Evolutionary conservation across 2,888 invertebrate species (phyloP), one percentile per base, ranked within the genome.

Genomic region (Platerodrilus igneus): DNA sequence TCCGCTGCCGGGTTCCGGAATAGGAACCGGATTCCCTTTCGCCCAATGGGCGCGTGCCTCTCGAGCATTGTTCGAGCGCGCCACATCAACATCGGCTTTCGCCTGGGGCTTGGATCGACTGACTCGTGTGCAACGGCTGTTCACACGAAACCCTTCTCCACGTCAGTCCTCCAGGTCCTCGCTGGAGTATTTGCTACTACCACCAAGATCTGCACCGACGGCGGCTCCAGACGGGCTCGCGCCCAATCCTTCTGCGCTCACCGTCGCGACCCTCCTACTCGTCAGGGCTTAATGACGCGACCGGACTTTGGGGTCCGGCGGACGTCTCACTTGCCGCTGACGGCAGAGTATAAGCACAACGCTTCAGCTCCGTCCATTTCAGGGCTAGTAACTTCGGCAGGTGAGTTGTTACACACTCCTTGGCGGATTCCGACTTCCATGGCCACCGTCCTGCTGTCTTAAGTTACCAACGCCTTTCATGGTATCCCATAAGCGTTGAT

Each of bases 391-490:
- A 70, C 71, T 74, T 74, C 72, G 72, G 73, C 72, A 71, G 73
- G 73, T 74, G 72, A 73, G 72, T 73, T 73, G 69, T 74, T 59
- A 56, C 56, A 59, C 53, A 71, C 68, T 75, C 67, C 68, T 71
- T 69, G 73, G 75, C 77, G 76, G 78, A 72, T 76, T 75, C 76
- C 80, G 74, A 81, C 80, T 81, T 81, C 79, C 79, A 79, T 79
- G 79, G 76, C 77, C 79, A 80, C 78, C 77, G 77, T 77, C 79
- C 77, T 78, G 77, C 76, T 79, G 70, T 74, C 55, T 48, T 52
- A 47, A 52, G 51, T 54, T 55, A 58, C 53, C 74, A 76, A 77
- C 76, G 70, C 75, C 76, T 74, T 77, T 75, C 68, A 68, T 74
- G 75, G 75, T 69, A 56, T 76, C 75, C 69, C 64, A 71, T 37